Conservation (phyloP, 2,113 vertebrate genomes). For the Carassius gibelio region DNA sequence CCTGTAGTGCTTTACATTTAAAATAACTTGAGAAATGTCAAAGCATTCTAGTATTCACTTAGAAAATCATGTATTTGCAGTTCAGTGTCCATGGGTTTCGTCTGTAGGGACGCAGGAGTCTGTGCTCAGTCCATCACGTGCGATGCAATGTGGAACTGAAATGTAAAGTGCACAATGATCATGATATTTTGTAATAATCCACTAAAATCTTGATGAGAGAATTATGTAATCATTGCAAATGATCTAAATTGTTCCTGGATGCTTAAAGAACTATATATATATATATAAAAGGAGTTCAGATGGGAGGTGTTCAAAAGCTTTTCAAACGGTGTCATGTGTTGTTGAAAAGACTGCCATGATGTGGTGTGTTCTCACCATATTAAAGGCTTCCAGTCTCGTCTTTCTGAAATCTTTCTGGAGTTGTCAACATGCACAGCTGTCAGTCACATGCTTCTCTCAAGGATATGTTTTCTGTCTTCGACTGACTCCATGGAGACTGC, state of each 20-base stretch:
- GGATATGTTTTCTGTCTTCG: constrained; percentile 32
- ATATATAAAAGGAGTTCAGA: no score
- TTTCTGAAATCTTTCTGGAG: constrained; percentile 28
- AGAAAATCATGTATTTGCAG: no score
- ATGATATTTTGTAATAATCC: background rate
- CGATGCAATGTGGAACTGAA: background rate
- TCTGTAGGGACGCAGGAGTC: no score
- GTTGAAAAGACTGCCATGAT: background rate
- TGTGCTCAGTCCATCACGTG: background rate
- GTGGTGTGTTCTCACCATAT: background rate
- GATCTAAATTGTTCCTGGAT: background rate
- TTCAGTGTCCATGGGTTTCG: no score
- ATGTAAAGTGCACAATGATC: background rate
- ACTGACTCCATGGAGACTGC: constrained; percentile 55
- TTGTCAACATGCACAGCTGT: background rate
- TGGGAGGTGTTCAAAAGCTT: background rate
- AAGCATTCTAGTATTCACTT: no score
- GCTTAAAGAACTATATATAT: no score
- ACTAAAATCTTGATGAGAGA: background rate
- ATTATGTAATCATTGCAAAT: background rate
- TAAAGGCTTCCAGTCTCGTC: background rate
- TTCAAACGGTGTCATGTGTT: background rate
- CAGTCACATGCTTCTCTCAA: constrained; percentile 21
- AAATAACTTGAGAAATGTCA: no score
- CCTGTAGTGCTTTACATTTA: no score